Percentiles rank a stretch among this genome's conserved stretches.
Evolutionary conservation across 2,113 vertebrate genomes (phyloP).

Genomic region (Stegostoma tigrinum): DNA sequence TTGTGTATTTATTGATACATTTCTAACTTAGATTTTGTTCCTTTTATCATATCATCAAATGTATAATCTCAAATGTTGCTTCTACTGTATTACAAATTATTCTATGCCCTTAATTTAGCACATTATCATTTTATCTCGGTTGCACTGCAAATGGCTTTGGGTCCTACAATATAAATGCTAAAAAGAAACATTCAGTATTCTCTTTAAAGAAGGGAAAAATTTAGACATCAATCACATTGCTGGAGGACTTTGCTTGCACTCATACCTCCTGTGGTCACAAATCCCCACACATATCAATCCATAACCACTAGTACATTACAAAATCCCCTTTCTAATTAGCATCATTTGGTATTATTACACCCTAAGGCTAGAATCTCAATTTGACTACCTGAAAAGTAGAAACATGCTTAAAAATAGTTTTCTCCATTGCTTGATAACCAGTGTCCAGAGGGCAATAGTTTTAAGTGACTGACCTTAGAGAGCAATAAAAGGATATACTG

Average conservation of each 20-base stretch:
- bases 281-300: slow-evolving; percentile 37
- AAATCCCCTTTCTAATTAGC: slow-evolving; percentile 38
- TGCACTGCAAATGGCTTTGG: slow-evolving; percentile 14
- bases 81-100: slow-evolving; percentile 23
- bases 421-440: slow-evolving; percentile 29
- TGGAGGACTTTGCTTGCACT: slow-evolving; percentile 29
- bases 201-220: slow-evolving; percentile 33
- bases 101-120: neutral
- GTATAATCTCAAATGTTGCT: neutral
- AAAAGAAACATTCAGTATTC: slow-evolving; percentile 34
- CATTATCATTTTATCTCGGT: neutral
- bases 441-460: slow-evolving; percentile 35
- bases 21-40: neutral
- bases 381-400: slow-evolving; percentile 38
- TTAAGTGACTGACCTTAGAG: slow-evolving; percentile 36
- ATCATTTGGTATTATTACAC: slow-evolving; percentile 37
- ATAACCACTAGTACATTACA: slow-evolving; percentile 33
- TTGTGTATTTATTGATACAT: neutral
- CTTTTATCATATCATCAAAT: neutral
- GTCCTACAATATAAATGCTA: neutral
- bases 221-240: slow-evolving; percentile 36
- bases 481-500: slow-evolving; percentile 30
- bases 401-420: slow-evolving; percentile 38
- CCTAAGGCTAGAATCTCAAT: slow-evolving; percentile 35
- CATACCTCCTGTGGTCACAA: slow-evolving; percentile 35